Base-by-base conservation (phyloP, 2,888 invertebrate species). In the Neoscelio sp. region DNA sequence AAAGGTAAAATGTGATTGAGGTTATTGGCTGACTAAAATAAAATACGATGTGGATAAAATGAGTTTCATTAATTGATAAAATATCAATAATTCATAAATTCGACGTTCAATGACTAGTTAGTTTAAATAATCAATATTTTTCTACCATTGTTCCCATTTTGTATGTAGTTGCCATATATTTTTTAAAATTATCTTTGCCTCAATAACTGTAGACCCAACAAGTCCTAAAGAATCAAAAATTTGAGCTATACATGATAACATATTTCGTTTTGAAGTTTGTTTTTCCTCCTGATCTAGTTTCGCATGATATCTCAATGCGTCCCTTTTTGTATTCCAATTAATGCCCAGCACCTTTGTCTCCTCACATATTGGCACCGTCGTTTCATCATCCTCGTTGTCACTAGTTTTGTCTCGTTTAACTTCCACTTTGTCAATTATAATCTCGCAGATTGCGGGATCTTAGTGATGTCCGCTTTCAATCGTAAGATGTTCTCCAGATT, bases 51-150 rank as follows among this genome's bases (percentile, higher is more conserved):
- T n/a, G n/a, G n/a, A n/a, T n/a, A n/a, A n/a, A n/a, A n/a, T n/a
- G n/a, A n/a, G n/a, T n/a, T n/a, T n/a, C n/a, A n/a, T n/a, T n/a
- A n/a, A n/a, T n/a, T n/a, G n/a, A n/a, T n/a, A n/a, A n/a, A n/a
- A n/a, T n/a, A n/a, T n/a, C n/a, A n/a, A n/a, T n/a, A n/a, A n/a
- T n/a, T n/a, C n/a, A n/a, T n/a, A n/a, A 2, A 80, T 18, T 33
- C 52, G 44, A 4, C 84, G 60, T 12, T 23, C 30, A 8, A 82
- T 78, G 2, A 40, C 7, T 4, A 82, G 12, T 2, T 81, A 28
- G 23, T 80, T 76, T 2, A 84, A 15, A 0, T 17, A 8, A 6
- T 40, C 18, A 13, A 82, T 18, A 46, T 80, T 75, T n/a, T 62
- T 7, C 2, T 44, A 50, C 42, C 42, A 60, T 26, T 40, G 17